These are phyloP conservation scores for Callospermophilus lateralis DNA, from an alignment of 2,113 vertebrate genomes.

Conservation along the genomic window DNA sequence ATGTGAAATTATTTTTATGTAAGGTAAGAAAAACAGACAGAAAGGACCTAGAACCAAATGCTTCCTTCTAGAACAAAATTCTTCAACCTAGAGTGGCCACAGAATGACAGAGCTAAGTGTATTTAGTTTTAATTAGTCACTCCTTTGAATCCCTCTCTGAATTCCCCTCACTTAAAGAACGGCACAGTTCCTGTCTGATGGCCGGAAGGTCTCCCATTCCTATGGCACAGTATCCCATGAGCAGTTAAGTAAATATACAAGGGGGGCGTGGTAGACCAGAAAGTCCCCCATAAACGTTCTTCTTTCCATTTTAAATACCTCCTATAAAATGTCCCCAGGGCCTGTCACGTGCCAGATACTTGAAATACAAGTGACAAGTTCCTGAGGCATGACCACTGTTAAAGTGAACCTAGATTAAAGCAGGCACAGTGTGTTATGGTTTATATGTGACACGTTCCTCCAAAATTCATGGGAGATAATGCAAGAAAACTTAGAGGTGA, in stretches of 20 bases:
- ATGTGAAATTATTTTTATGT: neutral
- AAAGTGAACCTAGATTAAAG: neutral
- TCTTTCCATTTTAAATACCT: constrained; percentile 1
- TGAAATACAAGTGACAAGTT: neutral
- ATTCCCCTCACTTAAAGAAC: neutral
- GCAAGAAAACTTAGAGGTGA: too few species aligned
- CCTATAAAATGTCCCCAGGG: too few species aligned
- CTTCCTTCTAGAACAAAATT: neutral
- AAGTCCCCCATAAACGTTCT: neutral
- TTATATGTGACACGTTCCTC: too few species aligned
- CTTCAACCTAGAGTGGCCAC: neutral
- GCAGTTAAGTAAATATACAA: neutral
- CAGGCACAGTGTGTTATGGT: too few species aligned
- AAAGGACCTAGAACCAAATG: neutral
- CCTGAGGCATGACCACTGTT: too few species aligned
- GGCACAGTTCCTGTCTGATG: neutral
- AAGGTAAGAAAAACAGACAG: neutral
- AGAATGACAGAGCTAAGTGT: too few species aligned
- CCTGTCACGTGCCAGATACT: accelerated
- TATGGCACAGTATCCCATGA: accelerated
- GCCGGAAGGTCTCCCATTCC: neutral
- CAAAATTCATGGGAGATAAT: too few species aligned
- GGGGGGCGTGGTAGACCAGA: neutral
- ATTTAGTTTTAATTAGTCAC: accelerated
- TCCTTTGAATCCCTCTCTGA: neutral